Percentiles rank a stretch among this genome's conserved stretches.
Conservation (phyloP, 2,113 vertebrate genomes). For the Dipodomys ordii region DNA sequence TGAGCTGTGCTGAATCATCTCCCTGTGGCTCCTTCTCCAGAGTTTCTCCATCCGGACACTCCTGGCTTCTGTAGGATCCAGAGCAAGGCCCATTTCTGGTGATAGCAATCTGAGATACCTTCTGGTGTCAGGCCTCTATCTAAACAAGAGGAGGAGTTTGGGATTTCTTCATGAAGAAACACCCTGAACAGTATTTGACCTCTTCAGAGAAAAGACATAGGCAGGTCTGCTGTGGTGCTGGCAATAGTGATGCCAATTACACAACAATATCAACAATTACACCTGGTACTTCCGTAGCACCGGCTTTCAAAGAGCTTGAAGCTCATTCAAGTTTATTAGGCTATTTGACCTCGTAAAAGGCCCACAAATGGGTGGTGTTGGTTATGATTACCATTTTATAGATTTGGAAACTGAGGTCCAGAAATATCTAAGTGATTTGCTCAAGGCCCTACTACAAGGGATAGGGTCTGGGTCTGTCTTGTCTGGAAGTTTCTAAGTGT, state of each 20-base stretch:
- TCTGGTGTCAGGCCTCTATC: background rate
- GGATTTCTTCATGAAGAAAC: background rate
- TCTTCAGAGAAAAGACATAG: background rate
- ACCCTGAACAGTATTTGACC: background rate
- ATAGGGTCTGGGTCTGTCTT: background rate
- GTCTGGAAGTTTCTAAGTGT: slow-evolving; percentile 25
- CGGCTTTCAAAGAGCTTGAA: slow-evolving; percentile 34
- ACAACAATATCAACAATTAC: slow-evolving; percentile 25
- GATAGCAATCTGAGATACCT: slow-evolving; percentile 11
- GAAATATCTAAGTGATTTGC: slow-evolving; percentile 28
- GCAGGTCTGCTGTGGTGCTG: background rate
- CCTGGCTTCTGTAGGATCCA: slow-evolving; percentile 47
- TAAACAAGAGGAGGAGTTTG: slow-evolving; percentile 1
- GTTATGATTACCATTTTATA: slow-evolving; percentile 67
- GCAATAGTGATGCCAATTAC: background rate
- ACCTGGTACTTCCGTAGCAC: background rate
- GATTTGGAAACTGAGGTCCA: slow-evolving; percentile 66
- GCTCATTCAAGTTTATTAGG: slow-evolving; percentile 58
- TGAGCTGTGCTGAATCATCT: slow-evolving; percentile 56
- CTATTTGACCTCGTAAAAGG: slow-evolving; percentile 69
- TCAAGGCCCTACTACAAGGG: slow-evolving; percentile 25
- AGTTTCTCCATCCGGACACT: background rate
- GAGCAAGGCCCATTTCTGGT: slow-evolving; percentile 46
- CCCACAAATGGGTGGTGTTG: slow-evolving; percentile 60
- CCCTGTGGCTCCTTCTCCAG: background rate